Conservation (phyloP, 2,888 invertebrate genomes). For the Apocheima hispidaria region DNA sequence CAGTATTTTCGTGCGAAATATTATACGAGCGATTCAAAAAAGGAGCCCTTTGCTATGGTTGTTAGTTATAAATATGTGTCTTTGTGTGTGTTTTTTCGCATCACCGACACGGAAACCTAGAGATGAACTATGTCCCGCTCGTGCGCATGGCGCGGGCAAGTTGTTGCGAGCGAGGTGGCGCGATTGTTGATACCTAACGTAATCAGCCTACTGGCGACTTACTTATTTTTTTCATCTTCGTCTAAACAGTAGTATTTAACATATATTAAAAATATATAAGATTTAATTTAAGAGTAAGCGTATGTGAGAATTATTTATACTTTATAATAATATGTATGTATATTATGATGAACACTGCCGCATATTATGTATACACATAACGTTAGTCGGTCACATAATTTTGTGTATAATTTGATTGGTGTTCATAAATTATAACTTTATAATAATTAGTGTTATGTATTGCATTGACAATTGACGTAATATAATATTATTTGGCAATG, state of each 20-base stretch:
- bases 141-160: no score
- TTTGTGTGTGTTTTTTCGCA: no score
- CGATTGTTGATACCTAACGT: no score
- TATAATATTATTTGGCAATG: slow-evolving; percentile 40
- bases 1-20: no score
- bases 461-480: slow-evolving; percentile 38
- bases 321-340: slow-evolving; percentile 19
- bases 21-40: no score
- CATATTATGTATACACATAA: slow-evolving; percentile 9
- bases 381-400: neutral
- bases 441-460: slow-evolving; percentile 24
- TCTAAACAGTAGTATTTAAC: slow-evolving; percentile 27
- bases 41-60: no score
- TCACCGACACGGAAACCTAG: no score
- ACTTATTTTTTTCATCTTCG: neutral
- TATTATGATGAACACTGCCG: slow-evolving; percentile 22
- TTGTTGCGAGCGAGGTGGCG: no score
- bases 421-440: slow-evolving; percentile 6
- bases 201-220: neutral
- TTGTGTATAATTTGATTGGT: slow-evolving; percentile 11
- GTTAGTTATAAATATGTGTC: no score
- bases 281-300: slow-evolving; percentile 56
- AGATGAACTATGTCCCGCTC: no score
- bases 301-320: slow-evolving; percentile 49
- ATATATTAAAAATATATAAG: slow-evolving; percentile 66